Evolutionary conservation across 1,140 invertebrate species (phyloP).

Genomic region (Leptestheria dahalacensis): DNA sequence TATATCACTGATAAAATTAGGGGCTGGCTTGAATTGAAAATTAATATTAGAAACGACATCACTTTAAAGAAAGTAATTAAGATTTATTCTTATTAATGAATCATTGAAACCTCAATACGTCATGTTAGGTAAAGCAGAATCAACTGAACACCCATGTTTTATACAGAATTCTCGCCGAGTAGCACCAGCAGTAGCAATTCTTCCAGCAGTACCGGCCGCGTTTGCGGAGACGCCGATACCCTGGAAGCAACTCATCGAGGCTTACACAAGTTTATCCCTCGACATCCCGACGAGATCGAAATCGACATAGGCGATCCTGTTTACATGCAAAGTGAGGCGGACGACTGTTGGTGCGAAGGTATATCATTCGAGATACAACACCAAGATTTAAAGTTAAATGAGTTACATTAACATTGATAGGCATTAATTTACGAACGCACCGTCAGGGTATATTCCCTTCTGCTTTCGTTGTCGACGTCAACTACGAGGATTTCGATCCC

Average conservation of each 20-base stretch:
- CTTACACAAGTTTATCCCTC: constrained; percentile 84
- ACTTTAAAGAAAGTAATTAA: too few species aligned
- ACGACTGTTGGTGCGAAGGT: constrained; percentile 95
- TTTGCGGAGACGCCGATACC: constrained; percentile 1
- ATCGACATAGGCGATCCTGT: constrained; percentile 94
- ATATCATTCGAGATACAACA: constrained; percentile 10
- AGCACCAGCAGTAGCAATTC: constrained; percentile 3
- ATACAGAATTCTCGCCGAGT: background rate
- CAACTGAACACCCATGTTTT: too few species aligned
- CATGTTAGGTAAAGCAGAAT: too few species aligned
- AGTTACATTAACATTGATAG: constrained; percentile 35
- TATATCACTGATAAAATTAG: too few species aligned
- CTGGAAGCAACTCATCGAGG: constrained; percentile 89
- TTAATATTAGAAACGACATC: too few species aligned
- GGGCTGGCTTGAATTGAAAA: too few species aligned
- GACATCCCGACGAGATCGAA: constrained; percentile 88
- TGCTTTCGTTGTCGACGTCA: constrained; percentile 89
- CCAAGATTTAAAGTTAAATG: constrained; percentile 21
- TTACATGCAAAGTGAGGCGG: constrained; percentile 88
- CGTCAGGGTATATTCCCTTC: constrained; percentile 90
- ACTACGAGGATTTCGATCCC: constrained; percentile 86
- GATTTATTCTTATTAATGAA: too few species aligned
- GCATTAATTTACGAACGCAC: constrained; percentile 81
- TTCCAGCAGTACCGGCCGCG: background rate
- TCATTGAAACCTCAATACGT: too few species aligned